These are phyloP conservation scores for Strigamia transsilvanica DNA, from an alignment of 2,888 invertebrate species.

Conservation along the genomic window DNA sequence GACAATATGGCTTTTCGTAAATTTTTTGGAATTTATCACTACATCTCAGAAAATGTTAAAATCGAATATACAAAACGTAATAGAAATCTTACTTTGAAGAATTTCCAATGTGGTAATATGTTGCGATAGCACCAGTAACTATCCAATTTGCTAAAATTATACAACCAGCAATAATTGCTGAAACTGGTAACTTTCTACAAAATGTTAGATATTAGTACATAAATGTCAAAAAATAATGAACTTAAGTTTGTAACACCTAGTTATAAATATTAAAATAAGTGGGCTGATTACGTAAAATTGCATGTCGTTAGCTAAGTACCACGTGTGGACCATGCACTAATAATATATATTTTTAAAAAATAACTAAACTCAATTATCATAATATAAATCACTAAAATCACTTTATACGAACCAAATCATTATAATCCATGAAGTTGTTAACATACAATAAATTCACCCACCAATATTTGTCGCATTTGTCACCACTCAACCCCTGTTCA, in stretches of 20 bases:
- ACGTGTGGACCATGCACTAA: conserved; percentile 42
- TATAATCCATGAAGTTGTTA: conserved; percentile 18
- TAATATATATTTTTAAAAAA: background rate
- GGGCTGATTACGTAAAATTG: conserved; percentile 50
- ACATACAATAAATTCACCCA: conserved; percentile 37
- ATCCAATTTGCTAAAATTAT: background rate
- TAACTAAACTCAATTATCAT: background rate
- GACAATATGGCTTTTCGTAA: conserved; percentile 85
- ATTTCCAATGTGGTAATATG: background rate
- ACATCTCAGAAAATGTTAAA: background rate
- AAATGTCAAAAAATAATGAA: background rate
- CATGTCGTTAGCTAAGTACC: conserved; percentile 52
- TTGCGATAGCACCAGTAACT: background rate
- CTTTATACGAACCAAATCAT: background rate
- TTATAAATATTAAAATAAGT: conserved; percentile 34
- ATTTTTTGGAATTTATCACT: conserved; percentile 64
- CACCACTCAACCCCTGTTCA: background rate
- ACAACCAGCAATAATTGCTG: background rate
- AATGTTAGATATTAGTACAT: background rate
- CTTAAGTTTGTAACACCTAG: background rate
- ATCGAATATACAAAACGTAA: background rate
- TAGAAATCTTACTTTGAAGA: background rate
- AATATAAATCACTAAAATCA: background rate
- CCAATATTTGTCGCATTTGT: conserved; percentile 40
- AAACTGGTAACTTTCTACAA: background rate